phyloP scores from a whole-genome alignment of 2,888 invertebrate species.

The Drosophila demipolita region DNA sequence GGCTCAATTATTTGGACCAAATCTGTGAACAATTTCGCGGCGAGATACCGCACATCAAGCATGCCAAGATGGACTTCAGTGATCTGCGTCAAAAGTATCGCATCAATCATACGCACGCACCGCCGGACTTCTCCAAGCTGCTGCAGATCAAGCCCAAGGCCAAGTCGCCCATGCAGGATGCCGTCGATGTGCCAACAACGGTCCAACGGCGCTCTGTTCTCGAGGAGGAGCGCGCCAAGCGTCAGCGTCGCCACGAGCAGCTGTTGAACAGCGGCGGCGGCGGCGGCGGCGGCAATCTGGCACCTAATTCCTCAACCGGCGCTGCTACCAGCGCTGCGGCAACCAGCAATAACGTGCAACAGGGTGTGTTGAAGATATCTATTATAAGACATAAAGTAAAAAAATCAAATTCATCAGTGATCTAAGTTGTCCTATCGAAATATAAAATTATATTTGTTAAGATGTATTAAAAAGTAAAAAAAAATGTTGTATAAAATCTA shows the following conservation, averaged over 20 bases:
- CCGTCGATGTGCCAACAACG: slow-evolving; percentile 79
- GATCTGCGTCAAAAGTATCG: slow-evolving; percentile 84
- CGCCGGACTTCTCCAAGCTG: slow-evolving; percentile 83
- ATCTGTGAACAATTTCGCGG: slow-evolving; percentile 96
- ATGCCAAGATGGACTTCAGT: slow-evolving; percentile 88
- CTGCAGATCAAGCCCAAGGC: slow-evolving; percentile 82
- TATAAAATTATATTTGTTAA: slow-evolving; percentile 6
- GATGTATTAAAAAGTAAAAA: background rate
- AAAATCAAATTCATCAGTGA: slow-evolving; percentile 5
- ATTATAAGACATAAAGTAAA: slow-evolving; percentile 37
- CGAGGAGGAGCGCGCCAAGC: slow-evolving; percentile 84
- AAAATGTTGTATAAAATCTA: background rate
- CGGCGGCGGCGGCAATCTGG: slow-evolving; percentile 15
- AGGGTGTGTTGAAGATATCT: slow-evolving; percentile 68
- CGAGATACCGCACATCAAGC: slow-evolving; percentile 93
- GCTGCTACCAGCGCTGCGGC: background rate
- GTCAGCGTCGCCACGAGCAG: slow-evolving; percentile 83
- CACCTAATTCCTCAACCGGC: background rate
- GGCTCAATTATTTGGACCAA: slow-evolving; percentile 93
- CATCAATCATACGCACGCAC: slow-evolving; percentile 80
- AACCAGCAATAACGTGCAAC: slow-evolving; percentile 46
- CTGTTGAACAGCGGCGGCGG: slow-evolving; percentile 62
- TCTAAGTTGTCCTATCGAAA: slow-evolving; percentile 26
- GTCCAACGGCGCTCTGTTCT: slow-evolving; percentile 82
- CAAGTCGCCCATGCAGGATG: slow-evolving; percentile 84